phyloP scores from a whole-genome alignment of 2,888 invertebrate species.

The Gryllus longicercus region DNA sequence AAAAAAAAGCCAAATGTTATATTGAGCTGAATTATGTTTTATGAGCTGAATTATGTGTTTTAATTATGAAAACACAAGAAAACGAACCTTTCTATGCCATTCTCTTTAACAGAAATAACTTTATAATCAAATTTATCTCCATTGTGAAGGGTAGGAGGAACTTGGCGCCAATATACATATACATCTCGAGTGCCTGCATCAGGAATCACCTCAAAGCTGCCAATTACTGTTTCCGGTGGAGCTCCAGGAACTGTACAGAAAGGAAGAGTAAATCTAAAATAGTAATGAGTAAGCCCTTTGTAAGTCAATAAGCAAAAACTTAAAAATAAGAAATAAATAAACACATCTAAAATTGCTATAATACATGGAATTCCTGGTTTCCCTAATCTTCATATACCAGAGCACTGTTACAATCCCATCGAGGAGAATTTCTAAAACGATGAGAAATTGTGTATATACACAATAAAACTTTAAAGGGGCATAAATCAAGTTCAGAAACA shows the following conservation, averaged over 20 bases:
- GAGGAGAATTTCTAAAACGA: no score
- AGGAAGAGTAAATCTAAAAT: slow-evolving; percentile 24
- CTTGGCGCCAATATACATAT: slow-evolving; percentile 75
- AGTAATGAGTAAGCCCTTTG: slow-evolving; percentile 19
- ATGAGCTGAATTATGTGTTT: no score
- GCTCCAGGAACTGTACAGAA: slow-evolving; percentile 55
- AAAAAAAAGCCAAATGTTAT: not conserved
- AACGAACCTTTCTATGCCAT: slow-evolving; percentile 39
- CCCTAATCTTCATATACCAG: no score
- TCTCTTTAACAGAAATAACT: slow-evolving; percentile 51
- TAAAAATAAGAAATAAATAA: no score
- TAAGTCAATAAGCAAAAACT: no score
- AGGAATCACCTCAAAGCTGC: slow-evolving; percentile 64
- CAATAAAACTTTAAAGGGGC: no score
- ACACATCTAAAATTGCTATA: no score
- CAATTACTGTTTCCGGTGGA: slow-evolving; percentile 67
- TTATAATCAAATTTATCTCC: slow-evolving; percentile 71
- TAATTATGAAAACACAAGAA: not conserved
- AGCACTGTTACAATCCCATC: no score
- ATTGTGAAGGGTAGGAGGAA: slow-evolving; percentile 65
- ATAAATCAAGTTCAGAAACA: no score
- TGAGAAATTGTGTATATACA: no score
- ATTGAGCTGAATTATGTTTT: no score
- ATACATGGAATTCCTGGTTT: no score
- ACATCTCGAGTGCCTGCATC: slow-evolving; percentile 53